Conservation (phyloP, 2,888 invertebrate species). For the Cheilosia urbana region DNA sequence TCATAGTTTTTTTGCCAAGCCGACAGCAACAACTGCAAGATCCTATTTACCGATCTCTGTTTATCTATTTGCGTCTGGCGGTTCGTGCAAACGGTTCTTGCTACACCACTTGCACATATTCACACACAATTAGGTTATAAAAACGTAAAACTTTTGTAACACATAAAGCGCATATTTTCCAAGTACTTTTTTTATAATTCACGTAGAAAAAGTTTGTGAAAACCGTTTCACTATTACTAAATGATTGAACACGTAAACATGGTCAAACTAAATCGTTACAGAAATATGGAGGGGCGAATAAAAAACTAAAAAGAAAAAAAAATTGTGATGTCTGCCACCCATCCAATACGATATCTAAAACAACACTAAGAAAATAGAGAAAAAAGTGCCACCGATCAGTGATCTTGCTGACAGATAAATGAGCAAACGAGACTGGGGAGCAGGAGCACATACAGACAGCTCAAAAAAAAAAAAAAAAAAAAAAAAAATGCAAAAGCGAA, state of each 20-base stretch:
- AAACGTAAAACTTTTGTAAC: slow-evolving; percentile 41
- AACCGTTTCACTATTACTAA: slow-evolving; percentile 16
- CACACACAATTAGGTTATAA: slow-evolving; percentile 60
- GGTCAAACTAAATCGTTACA: slow-evolving; percentile 40
- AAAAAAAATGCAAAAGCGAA: slow-evolving; percentile 55
- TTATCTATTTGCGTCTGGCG: slow-evolving; percentile 68
- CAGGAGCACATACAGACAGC: slow-evolving; percentile 31
- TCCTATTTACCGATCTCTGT: slow-evolving; percentile 33
- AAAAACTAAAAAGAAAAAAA: background rate
- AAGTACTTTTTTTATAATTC: background rate
- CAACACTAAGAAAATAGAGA: slow-evolving; percentile 55
- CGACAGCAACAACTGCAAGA: slow-evolving; percentile 31
- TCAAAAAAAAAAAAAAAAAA: slow-evolving; percentile 18
- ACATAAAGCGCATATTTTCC: slow-evolving; percentile 21
- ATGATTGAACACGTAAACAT: slow-evolving; percentile 36
- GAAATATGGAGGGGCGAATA: slow-evolving; percentile 6
- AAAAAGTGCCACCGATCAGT: slow-evolving; percentile 54
- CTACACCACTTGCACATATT: slow-evolving; percentile 58
- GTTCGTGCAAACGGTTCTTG: slow-evolving; percentile 44
- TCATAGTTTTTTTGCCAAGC: slow-evolving; percentile 31
- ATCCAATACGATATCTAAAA: slow-evolving; percentile 59
- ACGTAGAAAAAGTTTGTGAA: slow-evolving; percentile 14
- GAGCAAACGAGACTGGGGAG: slow-evolving; percentile 48
- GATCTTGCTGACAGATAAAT: slow-evolving; percentile 64
- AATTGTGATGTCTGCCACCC: slow-evolving; percentile 23